phyloP scores from a whole-genome alignment of 2,797 vertebrate genomes.

The Falco rusticolus region DNA sequence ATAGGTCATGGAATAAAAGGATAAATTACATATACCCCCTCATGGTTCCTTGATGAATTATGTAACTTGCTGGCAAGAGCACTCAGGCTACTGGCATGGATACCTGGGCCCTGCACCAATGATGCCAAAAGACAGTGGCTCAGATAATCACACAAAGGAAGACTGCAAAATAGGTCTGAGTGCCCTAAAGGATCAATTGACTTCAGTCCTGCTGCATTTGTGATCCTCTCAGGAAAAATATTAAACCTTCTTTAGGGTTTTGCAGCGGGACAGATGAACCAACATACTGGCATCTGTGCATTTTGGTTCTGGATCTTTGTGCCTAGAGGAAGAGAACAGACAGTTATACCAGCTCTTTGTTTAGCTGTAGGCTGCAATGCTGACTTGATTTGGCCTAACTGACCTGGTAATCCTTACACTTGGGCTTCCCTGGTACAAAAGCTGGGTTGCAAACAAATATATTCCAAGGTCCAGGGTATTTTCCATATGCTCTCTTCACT shows the following conservation, averaged over 20 bases:
- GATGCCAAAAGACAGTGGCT: background rate
- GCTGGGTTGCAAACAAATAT: background rate
- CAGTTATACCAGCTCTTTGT: background rate
- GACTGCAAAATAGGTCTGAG: background rate
- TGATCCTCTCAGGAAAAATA: background rate
- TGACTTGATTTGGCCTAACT: background rate
- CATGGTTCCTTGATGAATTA: background rate
- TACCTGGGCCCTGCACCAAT: background rate
- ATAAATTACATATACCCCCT: background rate
- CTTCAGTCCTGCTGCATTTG: background rate
- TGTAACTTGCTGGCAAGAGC: background rate
- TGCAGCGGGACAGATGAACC: background rate
- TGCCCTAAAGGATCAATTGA: background rate
- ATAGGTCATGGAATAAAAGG: background rate
- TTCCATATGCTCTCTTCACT: background rate
- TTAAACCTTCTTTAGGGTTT: background rate
- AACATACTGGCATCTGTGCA: accelerated
- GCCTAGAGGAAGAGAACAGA: background rate
- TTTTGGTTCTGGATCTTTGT: background rate
- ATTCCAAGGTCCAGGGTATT: background rate
- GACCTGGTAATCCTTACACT: background rate
- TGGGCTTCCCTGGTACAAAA: background rate
- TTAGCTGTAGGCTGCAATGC: background rate
- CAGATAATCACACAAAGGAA: background rate
- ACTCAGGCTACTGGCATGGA: background rate